A percentile compares a stretch with the other conserved stretches of the same genome.
Evolutionary conservation across 2,797 vertebrate genomes (phyloP).

Genomic region (Anguilla pacifica): DNA sequence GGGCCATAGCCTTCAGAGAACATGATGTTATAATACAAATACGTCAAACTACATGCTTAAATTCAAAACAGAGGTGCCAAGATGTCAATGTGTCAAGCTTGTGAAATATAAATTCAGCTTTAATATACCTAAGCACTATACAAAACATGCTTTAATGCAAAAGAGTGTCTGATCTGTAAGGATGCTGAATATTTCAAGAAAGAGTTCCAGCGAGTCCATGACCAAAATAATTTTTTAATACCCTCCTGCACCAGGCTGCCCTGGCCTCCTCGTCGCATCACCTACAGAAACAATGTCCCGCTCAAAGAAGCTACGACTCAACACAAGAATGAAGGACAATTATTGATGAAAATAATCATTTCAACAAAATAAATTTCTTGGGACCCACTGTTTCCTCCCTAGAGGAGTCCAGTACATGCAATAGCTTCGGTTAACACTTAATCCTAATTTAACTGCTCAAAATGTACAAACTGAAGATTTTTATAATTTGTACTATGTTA

Average conservation of each 20-base stretch:
- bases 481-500: no score
- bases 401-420: not conserved
- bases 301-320: not conserved
- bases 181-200: slow-evolving; percentile 24
- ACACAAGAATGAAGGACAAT: not conserved
- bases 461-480: no score
- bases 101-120: slow-evolving; percentile 23
- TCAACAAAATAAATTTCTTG: not conserved
- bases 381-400: not conserved
- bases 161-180: not conserved
- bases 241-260: not conserved
- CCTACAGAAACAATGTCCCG: not conserved
- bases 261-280: not conserved
- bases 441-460: not conserved
- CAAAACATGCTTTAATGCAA: slow-evolving; percentile 29
- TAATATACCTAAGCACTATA: slow-evolving; percentile 23
- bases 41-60: slow-evolving; percentile 28
- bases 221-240: slow-evolving; percentile 21
- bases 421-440: not conserved
- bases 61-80: slow-evolving; percentile 28
- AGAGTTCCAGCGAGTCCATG: not conserved
- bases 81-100: slow-evolving; percentile 33
- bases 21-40: slow-evolving; percentile 36
- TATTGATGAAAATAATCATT: not conserved
- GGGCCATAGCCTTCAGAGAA: slow-evolving; percentile 32